Base-by-base conservation (phyloP, 2,113 vertebrate genomes). In the Labrus mixtus region DNA sequence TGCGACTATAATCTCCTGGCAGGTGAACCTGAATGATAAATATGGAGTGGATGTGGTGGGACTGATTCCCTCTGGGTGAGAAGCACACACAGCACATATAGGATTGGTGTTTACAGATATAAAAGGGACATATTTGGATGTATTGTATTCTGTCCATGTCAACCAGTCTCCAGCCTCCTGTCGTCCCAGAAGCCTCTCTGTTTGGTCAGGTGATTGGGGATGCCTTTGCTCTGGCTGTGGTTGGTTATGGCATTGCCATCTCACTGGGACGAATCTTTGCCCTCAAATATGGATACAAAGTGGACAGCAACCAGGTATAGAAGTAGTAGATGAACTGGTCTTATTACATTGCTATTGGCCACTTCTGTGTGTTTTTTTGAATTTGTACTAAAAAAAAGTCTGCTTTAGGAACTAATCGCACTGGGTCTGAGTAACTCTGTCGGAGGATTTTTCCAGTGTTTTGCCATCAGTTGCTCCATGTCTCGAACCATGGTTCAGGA, bases 221-320 rank as follows among this genome's bases (percentile, higher is more conserved):
- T 0, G 96, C 97, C 51, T 99, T 99, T 0, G 95, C 97, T 82
- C 94, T 99, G 1, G 87, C 97, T 0, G 94, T 99, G 64, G 97
- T 99, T 5, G 96, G 97, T 16, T 99, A 98, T 0, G 97, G 96
- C 83, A 96, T 99, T 15, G 95, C 96, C 83, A 97, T 98, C 88
- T 99, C 97, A 0, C 87, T 99, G 74, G 98, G 96, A 48, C 95
- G 97, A 90, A 99, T 96, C 87, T 99, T 99, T 45, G 97, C 96
- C 29, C 89, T 98, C 15, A 97, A 96, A 87, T 97, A 99, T 0
- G 97, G 97, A 68, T 99, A 99, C 94, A 96, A 94, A 63, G 96
- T 99, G 82, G 96, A 99, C 89, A 97, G 96, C 91, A 99, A 97
- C 90, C 97, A 99, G 96, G 98, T 97, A 88, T 79, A 82, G 1